Percentiles rank a stretch among this genome's conserved stretches.
phyloP scores from a whole-genome alignment of 2,797 vertebrate species.

The Argya squamiceps region DNA sequence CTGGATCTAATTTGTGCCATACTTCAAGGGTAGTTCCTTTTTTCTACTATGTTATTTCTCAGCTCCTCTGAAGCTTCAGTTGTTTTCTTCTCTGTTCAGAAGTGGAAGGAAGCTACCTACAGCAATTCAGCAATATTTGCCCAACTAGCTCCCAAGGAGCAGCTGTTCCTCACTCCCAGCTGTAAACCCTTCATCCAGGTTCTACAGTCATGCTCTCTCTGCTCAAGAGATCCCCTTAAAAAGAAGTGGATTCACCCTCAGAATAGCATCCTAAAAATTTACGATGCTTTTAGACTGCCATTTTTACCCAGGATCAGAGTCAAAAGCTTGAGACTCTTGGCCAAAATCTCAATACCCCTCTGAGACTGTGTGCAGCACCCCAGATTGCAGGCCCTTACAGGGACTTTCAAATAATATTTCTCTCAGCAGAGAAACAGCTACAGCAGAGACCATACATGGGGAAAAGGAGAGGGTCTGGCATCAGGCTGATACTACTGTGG shows the following conservation, averaged over 20 bases:
- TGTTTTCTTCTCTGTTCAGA: not conserved
- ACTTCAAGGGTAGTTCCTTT: not conserved
- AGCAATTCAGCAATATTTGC: not conserved
- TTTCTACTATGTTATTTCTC: not conserved
- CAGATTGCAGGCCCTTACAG: not conserved
- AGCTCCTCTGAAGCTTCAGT: not conserved
- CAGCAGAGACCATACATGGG: rapidly evolving
- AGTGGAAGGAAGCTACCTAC: not conserved
- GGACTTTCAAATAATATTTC: not conserved
- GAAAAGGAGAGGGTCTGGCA: not conserved
- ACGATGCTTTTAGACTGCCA: not conserved
- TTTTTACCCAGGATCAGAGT: not conserved
- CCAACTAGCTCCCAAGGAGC: not conserved
- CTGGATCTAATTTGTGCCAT: not conserved
- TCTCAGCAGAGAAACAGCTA: not conserved
- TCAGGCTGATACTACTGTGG: not conserved
- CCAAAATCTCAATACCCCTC: not conserved
- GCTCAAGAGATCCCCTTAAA: not conserved
- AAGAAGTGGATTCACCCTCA: not conserved
- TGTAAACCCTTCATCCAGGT: not conserved
- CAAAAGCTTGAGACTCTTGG: not conserved
- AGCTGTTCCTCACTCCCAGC: not conserved
- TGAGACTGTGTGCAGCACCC: not conserved
- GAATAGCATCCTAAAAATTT: not conserved
- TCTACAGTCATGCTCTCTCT: not conserved